Evolutionary conservation across 37 sponge, comb jelly and placozoan species (phyloP).

Genomic region (Oopsacas minuta): DNA sequence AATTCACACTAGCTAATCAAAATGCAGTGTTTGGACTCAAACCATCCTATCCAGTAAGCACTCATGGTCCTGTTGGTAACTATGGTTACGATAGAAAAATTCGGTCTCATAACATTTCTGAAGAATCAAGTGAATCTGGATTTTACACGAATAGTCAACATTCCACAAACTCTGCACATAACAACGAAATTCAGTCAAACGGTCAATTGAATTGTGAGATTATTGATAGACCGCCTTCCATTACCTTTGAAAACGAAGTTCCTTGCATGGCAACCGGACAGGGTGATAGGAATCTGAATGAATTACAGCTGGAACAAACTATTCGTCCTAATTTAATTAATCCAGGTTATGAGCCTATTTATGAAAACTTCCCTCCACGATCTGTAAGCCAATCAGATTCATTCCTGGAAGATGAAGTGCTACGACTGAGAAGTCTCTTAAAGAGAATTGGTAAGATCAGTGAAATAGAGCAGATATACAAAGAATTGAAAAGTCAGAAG

Average conservation of each 20-base stretch:
- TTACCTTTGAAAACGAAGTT: background rate
- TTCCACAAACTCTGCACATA: background rate
- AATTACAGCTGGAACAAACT: background rate
- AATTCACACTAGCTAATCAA: background rate
- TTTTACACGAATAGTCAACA: background rate
- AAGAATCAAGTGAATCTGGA: background rate
- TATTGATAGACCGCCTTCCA: background rate
- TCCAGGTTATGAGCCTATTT: background rate
- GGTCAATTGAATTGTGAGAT: background rate
- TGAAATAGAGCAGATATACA: background rate
- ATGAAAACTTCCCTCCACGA: background rate
- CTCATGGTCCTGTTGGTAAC: background rate
- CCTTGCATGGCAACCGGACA: background rate
- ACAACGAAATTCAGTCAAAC: too few relatives aligned
- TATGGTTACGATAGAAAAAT: background rate
- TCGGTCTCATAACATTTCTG: background rate
- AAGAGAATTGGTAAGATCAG: background rate
- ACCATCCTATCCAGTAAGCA: background rate
- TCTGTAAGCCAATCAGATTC: background rate
- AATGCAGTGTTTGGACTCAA: background rate
- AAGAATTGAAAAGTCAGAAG: background rate
- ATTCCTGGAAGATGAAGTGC: background rate
- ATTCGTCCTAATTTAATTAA: background rate
- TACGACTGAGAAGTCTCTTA: background rate
- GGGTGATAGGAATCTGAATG: background rate